These are phyloP conservation scores for Eonycteris spelaea DNA, from an alignment of 2,113 vertebrate genomes.

Conservation along the genomic window DNA sequence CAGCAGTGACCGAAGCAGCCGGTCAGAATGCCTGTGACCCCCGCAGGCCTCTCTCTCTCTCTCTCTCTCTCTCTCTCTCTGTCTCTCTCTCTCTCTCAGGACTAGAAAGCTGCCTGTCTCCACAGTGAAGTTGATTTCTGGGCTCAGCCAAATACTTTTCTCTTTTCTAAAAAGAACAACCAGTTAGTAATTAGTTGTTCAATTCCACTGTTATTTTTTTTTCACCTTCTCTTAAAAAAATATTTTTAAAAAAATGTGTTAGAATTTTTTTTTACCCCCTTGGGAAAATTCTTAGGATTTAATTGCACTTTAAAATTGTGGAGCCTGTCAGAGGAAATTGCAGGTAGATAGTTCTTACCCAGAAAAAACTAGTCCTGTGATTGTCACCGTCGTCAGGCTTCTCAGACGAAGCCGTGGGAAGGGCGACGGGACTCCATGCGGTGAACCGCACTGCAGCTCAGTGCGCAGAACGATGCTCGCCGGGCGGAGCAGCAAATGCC, in stretches of 20 bases:
- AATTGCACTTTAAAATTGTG: constrained; percentile 69
- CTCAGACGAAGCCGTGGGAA: constrained; percentile 58
- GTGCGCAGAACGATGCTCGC: background rate
- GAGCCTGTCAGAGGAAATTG: constrained; percentile 73
- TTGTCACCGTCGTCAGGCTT: constrained; percentile 54
- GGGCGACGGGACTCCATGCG: constrained; percentile 9
- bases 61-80: too few relatives aligned
- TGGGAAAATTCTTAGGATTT: constrained; percentile 74
- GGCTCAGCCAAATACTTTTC: constrained; percentile 5
- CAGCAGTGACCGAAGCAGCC: background rate
- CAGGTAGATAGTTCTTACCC: constrained; percentile 54
- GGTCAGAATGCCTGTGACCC: background rate
- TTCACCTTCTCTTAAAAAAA: background rate
- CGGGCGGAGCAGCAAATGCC: background rate
- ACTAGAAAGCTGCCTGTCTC: background rate
- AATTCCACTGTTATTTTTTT: constrained; percentile 37
- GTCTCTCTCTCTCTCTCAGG: background rate
- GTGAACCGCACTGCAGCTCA: constrained; percentile 23
- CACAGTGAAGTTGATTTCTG: background rate
- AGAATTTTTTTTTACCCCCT: constrained; percentile 26
- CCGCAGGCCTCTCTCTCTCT: too few relatives aligned
- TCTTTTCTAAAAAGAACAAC: background rate
- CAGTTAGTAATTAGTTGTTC: constrained; percentile 64
- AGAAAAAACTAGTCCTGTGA: constrained; percentile 46
- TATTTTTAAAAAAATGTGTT: constrained; percentile 46